Conservation (phyloP, 1,140 invertebrate genomes). For the Linepithema humile region DNA sequence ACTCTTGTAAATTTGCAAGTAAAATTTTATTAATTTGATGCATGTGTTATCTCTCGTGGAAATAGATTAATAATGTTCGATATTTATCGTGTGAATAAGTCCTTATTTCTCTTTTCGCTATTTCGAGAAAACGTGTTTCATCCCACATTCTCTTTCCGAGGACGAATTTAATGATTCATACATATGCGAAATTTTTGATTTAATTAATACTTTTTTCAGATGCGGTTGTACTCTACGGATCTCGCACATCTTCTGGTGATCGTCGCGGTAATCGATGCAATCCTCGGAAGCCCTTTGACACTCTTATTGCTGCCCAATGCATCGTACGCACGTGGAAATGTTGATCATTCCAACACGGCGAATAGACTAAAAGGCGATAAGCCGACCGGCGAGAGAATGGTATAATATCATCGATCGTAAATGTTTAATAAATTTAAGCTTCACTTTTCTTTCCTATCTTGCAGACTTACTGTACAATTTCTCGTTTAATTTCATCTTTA, state of each 20-base stretch:
- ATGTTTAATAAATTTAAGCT: neutral
- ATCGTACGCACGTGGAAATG: neutral
- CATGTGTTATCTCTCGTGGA: neutral
- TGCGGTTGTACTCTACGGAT: neutral
- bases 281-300: neutral
- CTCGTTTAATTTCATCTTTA: neutral
- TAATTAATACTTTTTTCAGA: neutral
- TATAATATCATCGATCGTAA: neutral
- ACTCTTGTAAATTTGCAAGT: neutral
- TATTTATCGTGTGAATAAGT: no score
- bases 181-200: neutral
- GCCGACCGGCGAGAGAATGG: neutral
- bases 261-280: neutral
- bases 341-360: neutral
- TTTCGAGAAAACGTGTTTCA: neutral
- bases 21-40: neutral
- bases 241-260: neutral
- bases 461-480: neutral
- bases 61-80: no score
- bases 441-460: neutral
- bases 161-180: neutral
- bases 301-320: slow-evolving; percentile 3
- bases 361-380: slow-evolving; percentile 1
- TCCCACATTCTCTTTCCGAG: neutral
- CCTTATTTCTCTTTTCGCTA: neutral